Evolutionary conservation across 2,797 vertebrate genomes (phyloP).

Genomic region (Florisuga fusca): DNA sequence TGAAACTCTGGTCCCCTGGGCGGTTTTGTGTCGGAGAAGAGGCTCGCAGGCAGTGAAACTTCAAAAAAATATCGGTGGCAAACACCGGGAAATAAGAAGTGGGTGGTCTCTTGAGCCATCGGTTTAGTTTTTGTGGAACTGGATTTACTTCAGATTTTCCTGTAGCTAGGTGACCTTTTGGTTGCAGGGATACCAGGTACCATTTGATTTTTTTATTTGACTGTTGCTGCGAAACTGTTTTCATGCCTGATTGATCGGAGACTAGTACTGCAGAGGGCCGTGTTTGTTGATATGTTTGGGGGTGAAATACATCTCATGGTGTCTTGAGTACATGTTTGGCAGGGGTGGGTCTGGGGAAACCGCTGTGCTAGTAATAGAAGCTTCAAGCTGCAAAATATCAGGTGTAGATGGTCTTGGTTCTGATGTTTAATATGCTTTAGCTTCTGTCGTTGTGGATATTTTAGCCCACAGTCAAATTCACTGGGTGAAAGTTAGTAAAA

Average conservation of each 20-base stretch:
- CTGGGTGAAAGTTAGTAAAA: neutral
- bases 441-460: neutral
- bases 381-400: neutral
- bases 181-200: conserved; percentile 53
- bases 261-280: neutral
- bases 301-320: neutral
- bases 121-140: neutral
- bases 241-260: neutral
- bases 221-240: conserved; percentile 3
- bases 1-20: neutral
- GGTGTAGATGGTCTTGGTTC: neutral
- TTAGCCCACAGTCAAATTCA: neutral
- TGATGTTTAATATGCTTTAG: fast-evolving
- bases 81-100: neutral
- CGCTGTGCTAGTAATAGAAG: neutral
- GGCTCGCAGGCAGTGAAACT: neutral
- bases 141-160: conserved; percentile 18
- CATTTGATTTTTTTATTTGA: conserved; percentile 10
- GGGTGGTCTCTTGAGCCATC: neutral
- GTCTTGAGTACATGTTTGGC: neutral
- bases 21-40: neutral
- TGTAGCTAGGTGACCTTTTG: conserved; percentile 46
- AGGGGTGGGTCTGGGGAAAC: neutral
- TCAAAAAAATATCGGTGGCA: neutral
- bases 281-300: neutral